Evolutionary conservation across 2,797 vertebrate species (phyloP), one percentile per base, ranked within the genome.

Genomic region (Acridotheres tristis): DNA sequence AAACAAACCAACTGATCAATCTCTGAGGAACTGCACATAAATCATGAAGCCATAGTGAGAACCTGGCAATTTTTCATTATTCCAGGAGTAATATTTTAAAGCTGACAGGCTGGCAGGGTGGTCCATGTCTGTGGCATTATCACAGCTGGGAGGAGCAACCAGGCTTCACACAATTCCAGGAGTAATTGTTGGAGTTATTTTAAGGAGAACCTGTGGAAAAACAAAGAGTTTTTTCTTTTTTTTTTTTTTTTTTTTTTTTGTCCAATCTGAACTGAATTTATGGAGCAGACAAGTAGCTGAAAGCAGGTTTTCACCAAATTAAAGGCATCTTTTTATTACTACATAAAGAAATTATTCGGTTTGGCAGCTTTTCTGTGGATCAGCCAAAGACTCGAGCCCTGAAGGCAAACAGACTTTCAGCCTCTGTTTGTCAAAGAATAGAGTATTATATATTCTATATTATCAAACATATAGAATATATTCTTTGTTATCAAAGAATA

Each of bases 11-110:
- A 95, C 89, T 38, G 88, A 96, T 97, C 97, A 95, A 95, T 93
- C 97, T 97, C 96, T 1, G 58, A 95, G 97, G 96, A 97, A 5
- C 92, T 73, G 43, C 83, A 81, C 97, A 98, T 98, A 98, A 97
- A 98, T 98, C 98, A 98, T 85, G 94, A 85, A 77, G 50, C 43
- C 72, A 89, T 85, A 89, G 75, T 95, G 96, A 98, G 94, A 97
- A 96, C 93, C 50, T 96, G 92, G 96, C 85, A 47, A 97, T 98
- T 97, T 97, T 96, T 97, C 97, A 97, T 96, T 54, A 95, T 96
- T 96, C 90, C 94, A 92, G 30, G 5, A 92, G 97, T 57, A 85
- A 95, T 95, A 95, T 96, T 97, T 98, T 97, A 94, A 87, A 92
- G 81, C 54, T 95, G 97, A 97, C 95, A 89, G 57, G 90, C 95